phyloP scores from a whole-genome alignment of 1,140 invertebrate species.

The Zaprionus davidi region DNA sequence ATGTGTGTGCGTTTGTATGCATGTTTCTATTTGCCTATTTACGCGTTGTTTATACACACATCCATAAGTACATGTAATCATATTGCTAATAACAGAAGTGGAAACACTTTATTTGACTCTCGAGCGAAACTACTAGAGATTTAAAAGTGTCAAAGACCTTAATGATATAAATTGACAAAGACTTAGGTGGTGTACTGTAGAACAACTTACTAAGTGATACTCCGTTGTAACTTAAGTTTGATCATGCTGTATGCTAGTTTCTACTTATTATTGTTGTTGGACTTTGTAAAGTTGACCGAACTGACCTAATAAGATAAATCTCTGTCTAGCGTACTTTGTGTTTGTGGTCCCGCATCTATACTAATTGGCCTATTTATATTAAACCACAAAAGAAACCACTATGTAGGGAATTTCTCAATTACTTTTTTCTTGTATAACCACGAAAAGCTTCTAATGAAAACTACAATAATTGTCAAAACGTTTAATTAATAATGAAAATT shows the following conservation, averaged over 20 bases:
- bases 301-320: constrained; percentile 47
- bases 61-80: constrained; percentile 1
- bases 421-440: no score
- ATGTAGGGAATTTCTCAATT: neutral
- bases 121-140: neutral
- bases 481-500: no score
- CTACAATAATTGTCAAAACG: no score
- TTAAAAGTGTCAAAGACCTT: neutral
- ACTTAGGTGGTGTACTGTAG: neutral
- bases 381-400: neutral
- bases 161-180: neutral
- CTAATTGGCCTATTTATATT: neutral
- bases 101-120: neutral
- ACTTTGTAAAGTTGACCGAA: constrained; percentile 18
- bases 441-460: no score
- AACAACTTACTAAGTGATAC: neutral
- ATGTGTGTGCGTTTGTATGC: neutral
- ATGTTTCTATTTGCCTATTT: neutral
- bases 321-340: constrained; percentile 3
- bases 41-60: neutral
- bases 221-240: no score
- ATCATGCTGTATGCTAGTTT: no score
- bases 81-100: neutral
- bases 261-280: neutral
- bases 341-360: constrained; percentile 16